A percentile compares a stretch with the other conserved stretches of the same genome.
Conservation (phyloP, 2,113 vertebrate genomes). For the Tachysurus vachellii region DNA sequence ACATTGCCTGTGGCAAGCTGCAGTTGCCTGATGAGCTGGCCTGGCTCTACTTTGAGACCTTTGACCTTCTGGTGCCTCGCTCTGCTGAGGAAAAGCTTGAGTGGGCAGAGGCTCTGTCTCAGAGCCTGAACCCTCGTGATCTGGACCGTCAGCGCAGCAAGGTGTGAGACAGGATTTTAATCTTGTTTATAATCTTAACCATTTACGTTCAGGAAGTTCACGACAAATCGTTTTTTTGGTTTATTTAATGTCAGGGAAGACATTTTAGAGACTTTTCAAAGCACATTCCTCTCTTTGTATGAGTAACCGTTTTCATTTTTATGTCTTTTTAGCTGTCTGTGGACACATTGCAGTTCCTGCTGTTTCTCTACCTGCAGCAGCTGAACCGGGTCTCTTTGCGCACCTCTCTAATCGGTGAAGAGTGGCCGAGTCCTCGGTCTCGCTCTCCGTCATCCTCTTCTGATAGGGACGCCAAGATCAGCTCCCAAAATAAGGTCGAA, state of each 20-base stretch:
- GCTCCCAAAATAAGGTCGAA: conserved; percentile 83
- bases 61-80: conserved; percentile 75
- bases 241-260: neutral
- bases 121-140: conserved; percentile 78
- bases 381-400: conserved; percentile 88
- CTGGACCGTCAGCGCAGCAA: conserved; percentile 83
- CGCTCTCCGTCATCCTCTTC: conserved; percentile 70
- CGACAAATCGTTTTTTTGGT: neutral
- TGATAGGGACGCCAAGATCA: conserved; percentile 76
- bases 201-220: neutral
- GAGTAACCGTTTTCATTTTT: neutral
- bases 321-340: conserved; percentile 79
- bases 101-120: conserved; percentile 85
- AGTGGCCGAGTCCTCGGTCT: conserved; percentile 86
- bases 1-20: conserved; percentile 93
- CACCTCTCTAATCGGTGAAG: conserved; percentile 87
- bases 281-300: neutral
- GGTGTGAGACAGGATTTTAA: conserved; percentile 67
- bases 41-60: conserved; percentile 95
- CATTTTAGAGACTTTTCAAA: neutral
- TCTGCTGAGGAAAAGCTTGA: conserved; percentile 76
- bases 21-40: conserved; percentile 85
- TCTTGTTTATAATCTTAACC: neutral
- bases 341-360: conserved; percentile 91
- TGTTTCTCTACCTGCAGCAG: conserved; percentile 93